A percentile compares a stretch with the other conserved stretches of the same genome.
These are phyloP conservation scores for Sinotaia quadrata DNA, from an alignment of 2,888 invertebrate species.

Conservation along the genomic window DNA sequence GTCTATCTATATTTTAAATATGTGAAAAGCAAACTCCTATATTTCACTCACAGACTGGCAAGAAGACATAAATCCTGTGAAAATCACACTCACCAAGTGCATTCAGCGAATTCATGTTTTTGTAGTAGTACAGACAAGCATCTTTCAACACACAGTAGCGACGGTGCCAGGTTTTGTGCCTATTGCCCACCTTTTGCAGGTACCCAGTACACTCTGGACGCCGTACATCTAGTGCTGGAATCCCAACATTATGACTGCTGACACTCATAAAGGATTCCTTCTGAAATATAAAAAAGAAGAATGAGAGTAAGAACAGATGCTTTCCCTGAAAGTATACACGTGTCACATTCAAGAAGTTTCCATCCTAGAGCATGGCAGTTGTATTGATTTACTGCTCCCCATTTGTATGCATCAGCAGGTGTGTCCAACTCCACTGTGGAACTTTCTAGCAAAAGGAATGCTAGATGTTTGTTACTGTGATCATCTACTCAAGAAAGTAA, in stretches of 20 bases:
- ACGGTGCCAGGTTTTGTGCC: constrained; percentile 89
- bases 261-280: constrained; percentile 82
- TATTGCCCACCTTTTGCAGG: constrained; percentile 82
- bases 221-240: constrained; percentile 82
- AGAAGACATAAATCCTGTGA: background rate
- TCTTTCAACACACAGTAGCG: constrained; percentile 95
- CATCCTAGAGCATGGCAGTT: too few species aligned
- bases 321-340: too few species aligned
- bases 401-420: too few species aligned
- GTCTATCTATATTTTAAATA: too few species aligned
- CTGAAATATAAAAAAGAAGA: constrained; percentile 74
- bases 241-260: constrained; percentile 84
- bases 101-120: constrained; percentile 87
- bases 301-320: too few species aligned
- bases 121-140: constrained; percentile 94
- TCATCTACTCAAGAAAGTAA: too few species aligned
- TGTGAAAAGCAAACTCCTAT: too few species aligned
- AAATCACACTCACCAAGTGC: constrained; percentile 82
- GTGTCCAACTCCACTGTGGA: too few species aligned
- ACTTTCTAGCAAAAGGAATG: too few species aligned
- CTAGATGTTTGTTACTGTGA: too few species aligned
- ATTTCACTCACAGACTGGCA: constrained; percentile 57
- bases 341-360: too few species aligned
- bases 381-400: too few species aligned
- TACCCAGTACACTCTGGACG: constrained; percentile 95